Evolutionary conservation across 2,888 invertebrate species (phyloP), one percentile per base, ranked within the genome.

Genomic region (Ochropleura leucogaster): DNA sequence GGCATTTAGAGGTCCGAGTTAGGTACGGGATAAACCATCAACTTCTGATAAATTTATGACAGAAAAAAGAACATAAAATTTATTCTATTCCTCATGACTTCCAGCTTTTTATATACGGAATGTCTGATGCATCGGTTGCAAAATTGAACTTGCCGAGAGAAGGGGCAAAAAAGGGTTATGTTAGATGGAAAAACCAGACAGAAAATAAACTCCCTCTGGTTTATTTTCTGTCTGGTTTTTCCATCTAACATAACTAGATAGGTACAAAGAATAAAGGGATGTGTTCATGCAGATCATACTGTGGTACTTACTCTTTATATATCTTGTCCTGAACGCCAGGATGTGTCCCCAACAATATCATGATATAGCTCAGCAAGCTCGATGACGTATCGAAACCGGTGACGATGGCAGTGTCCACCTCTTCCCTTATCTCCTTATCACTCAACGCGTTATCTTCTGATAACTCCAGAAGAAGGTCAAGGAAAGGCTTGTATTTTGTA

Each of bases 351-450:
- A 95, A 79, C 65, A 93, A 80, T 71, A 93, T 85, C 64, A 94
- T 83, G 3, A 90, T 83, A 80, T 90, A 93, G 55, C 90, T 87
- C n/a, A 92, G 86, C 16, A 90, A 88, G 16, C 89, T 90, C 0
- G 89, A 91, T 30, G 93, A 90, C 0, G 95, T 95, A 63, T 95
- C 92, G 85, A 94, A 92, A 78, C 96, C 96, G 10, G 96, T 74
- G 4, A 85, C 80, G 8, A 88, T 83, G 5, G 81, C 83, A 0
- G 86, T 88, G 53, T 87, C 87, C 5, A 88, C 80, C 18, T 89
- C 87, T 49, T 91, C 90, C 51, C 85, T 80, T 16, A 91, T 90
- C 72, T 90, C 88, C 30, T 85, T 77, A 51, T 90, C 88, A 30
- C 80, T 79, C 4, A 87, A 65, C 0, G 49, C 84, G 14, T 79